phyloP scores from a whole-genome alignment of 2,797 vertebrate genomes.

The Mormyrops attenuatus region DNA sequence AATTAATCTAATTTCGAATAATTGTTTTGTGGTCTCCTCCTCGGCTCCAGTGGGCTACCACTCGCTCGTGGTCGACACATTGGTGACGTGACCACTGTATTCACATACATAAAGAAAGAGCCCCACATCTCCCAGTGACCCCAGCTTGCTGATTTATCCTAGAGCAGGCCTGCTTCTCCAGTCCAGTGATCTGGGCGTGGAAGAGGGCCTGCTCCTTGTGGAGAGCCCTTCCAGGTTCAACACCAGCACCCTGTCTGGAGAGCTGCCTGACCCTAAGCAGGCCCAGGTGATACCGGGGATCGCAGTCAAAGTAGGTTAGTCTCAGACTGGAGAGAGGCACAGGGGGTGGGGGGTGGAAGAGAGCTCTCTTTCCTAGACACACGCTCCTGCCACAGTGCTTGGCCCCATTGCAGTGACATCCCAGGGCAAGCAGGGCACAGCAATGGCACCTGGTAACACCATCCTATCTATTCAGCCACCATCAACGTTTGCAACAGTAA shows the following conservation, averaged over 20 bases:
- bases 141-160: background rate
- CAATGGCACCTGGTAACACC: background rate
- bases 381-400: background rate
- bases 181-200: background rate
- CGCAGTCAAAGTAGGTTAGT: background rate
- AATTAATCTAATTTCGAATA: background rate
- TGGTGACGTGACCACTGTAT: background rate
- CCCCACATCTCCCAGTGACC: background rate
- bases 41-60: background rate
- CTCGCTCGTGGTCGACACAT: background rate
- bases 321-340: background rate
- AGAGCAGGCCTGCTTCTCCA: background rate
- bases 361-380: background rate
- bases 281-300: background rate
- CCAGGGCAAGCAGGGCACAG: background rate
- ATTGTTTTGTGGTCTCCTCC: background rate
- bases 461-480: background rate
- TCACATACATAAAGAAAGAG: background rate
- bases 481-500: background rate
- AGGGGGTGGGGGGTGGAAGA: too few relatives aligned
- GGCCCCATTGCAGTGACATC: background rate
- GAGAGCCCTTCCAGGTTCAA: background rate
- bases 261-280: constrained; percentile 14
- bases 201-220: background rate
- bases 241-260: constrained; percentile 1